A percentile compares a stretch with the other conserved stretches of the same genome.
These are phyloP conservation scores for Varanus salvator DNA, from an alignment of 2,113 vertebrate genomes.

Conservation along the genomic window DNA sequence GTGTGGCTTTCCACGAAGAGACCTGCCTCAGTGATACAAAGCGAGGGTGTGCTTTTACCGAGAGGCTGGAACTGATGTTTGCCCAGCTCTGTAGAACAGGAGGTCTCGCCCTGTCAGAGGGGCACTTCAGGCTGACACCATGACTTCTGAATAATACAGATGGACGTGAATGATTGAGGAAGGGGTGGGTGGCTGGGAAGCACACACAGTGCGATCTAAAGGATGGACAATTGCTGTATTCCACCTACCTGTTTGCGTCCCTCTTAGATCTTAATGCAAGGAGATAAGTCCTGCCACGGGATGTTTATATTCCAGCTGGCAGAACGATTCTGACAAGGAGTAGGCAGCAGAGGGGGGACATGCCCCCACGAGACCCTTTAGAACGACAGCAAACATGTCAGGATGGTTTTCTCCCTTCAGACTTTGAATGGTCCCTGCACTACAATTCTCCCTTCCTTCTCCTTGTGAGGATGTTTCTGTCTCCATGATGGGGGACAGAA, in stretches of 20 bases:
- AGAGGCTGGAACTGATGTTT: conserved; percentile 50
- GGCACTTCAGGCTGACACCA: conserved; percentile 55
- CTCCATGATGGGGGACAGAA: neutral
- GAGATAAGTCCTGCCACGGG: conserved; percentile 65
- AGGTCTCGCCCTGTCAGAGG: conserved; percentile 61
- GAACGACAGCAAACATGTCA: conserved; percentile 61
- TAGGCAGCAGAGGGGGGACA: conserved; percentile 63
- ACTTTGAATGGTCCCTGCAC: conserved; percentile 57
- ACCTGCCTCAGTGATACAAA: neutral
- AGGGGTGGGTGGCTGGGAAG: conserved; percentile 1
- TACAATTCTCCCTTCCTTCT: conserved; percentile 66
- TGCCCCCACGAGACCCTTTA: conserved; percentile 66
- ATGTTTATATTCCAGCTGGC: conserved; percentile 66
- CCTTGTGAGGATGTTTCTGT: conserved; percentile 43
- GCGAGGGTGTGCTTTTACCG: neutral
- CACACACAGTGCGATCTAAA: conserved; percentile 67
- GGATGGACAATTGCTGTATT: conserved; percentile 61
- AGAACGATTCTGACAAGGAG: conserved; percentile 72
- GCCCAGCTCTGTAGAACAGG: conserved; percentile 41
- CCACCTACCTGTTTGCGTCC: conserved; percentile 68
- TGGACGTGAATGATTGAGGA: conserved; percentile 69
- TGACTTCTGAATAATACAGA: conserved; percentile 72
- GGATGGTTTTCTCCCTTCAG: conserved; percentile 50
- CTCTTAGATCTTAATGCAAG: conserved; percentile 70
- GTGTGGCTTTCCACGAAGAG: neutral